Base-by-base conservation (phyloP, 2,797 vertebrate species). In the Strix occidentalis region DNA sequence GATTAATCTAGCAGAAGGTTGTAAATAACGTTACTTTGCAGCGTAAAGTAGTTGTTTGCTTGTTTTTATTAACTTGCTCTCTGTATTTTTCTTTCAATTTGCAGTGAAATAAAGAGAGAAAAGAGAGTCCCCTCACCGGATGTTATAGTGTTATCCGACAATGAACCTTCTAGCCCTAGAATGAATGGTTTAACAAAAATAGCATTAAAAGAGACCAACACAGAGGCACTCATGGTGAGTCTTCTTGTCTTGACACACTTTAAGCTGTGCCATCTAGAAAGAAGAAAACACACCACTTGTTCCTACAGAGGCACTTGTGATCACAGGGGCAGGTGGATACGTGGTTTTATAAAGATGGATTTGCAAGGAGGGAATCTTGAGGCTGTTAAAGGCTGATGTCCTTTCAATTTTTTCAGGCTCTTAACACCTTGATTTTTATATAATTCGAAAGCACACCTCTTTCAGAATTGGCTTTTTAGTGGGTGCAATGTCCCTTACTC, bases 81-180 rank as follows among this genome's bases (percentile, higher is more conserved):
- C 70, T 94, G 35, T 46, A 18, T 76, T 8, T 90, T 72, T 37
- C 41, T 57, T 66, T 20, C 60, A 14, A 17, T 71, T 90, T 56
- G 60, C 96, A 99, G 99, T 46, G 99, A 99, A 39, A 16, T 98
- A 29, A 99, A 99, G 98, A 98, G 98, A 26, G 99, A 99, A 72
- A 98, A 96, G 65, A 98, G 99, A 82, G 98, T 98, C 0, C 98
- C 98, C 0, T 99, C 99, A 0, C 99, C 99, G 0, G 99, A 99
- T 29, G 98, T 99, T 56, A 99, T 99, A 5, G 99, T 99, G 91
- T 97, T 99, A 33, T 99, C 99, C 0, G 99, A 99, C 97, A 99
- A 98, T 3, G 99, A 99, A 87, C 98, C 99, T 8, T 98, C 98
- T 21, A 99, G 99, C 97, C 99, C 99, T 1, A 91, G 98, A 31